Conservation (phyloP, 2,797 vertebrate genomes). For the Pangasius djambal region DNA sequence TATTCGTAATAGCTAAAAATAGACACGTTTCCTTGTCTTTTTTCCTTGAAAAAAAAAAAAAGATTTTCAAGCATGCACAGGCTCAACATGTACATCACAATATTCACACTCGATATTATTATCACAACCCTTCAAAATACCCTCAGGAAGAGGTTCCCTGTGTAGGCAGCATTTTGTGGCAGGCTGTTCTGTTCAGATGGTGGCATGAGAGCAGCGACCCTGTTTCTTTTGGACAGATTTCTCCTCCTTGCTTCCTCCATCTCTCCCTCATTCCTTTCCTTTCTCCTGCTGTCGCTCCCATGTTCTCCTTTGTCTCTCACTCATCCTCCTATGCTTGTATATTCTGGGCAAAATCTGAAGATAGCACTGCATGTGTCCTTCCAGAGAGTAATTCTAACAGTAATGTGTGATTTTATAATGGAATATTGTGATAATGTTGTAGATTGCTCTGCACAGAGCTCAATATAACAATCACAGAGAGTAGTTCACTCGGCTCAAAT, state of each 20-base stretch:
- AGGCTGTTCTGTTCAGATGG: not conserved
- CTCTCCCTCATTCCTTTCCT: not conserved
- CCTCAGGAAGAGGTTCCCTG: not conserved
- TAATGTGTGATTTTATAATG: not conserved
- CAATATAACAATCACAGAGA: slow-evolving; percentile 23
- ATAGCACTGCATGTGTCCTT: not conserved
- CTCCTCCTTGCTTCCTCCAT: not conserved
- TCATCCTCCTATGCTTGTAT: not conserved
- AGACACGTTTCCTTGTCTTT: not conserved
- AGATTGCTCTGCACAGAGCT: slow-evolving; percentile 2
- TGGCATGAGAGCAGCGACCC: not conserved
- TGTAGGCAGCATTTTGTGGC: not conserved
- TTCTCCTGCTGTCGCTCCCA: not conserved
- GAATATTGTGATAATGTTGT: not conserved
- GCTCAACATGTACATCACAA: not conserved
- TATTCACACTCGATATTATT: not conserved
- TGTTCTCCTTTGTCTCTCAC: not conserved
- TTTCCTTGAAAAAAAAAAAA: not conserved
- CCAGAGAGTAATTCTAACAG: not conserved
- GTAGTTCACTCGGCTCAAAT: slow-evolving; percentile 37
- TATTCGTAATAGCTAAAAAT: slow-evolving; percentile 13
- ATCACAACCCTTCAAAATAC: not conserved
- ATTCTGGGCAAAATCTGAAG: not conserved
- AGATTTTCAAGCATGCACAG: not conserved
- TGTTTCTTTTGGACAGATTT: slow-evolving; percentile 7